Evolutionary conservation across 2,797 vertebrate species (phyloP).

Genomic region (Macrochelys suwanniensis): DNA sequence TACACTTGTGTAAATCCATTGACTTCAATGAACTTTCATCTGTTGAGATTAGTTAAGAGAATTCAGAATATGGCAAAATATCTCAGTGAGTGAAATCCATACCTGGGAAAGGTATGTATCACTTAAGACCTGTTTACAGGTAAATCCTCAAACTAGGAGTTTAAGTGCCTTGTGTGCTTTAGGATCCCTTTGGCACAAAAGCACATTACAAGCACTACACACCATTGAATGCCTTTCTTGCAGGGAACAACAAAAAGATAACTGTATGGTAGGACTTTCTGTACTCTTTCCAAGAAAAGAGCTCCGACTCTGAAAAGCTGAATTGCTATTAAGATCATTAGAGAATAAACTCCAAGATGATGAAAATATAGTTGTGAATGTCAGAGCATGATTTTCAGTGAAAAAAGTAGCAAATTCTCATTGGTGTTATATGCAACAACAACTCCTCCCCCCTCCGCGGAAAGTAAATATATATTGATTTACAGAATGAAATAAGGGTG

Average conservation of each 20-base stretch:
- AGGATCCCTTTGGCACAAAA: not conserved
- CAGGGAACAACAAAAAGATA: not conserved
- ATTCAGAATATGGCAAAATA: not conserved
- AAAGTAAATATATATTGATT: not conserved
- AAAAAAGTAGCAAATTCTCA: not conserved
- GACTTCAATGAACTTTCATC: too few species aligned
- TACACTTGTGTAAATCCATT: too few species aligned
- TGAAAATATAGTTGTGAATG: not conserved
- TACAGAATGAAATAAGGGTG: not conserved
- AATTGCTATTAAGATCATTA: not conserved
- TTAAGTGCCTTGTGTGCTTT: too few species aligned
- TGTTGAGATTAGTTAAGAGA: not conserved
- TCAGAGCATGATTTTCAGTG: not conserved
- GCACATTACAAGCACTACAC: not conserved
- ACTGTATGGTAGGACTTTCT: too few species aligned
- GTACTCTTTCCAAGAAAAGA: not conserved
- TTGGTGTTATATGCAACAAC: not conserved
- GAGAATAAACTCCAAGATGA: not conserved
- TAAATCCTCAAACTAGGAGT: not conserved
- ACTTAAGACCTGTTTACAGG: not conserved
- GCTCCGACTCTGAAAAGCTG: not conserved
- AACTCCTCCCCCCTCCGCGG: too few species aligned
- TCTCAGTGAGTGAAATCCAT: not conserved
- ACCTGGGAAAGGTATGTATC: not conserved
- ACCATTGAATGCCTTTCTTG: not conserved